Evolutionary conservation across 2,797 vertebrate genomes (phyloP).

Genomic region (Anableps anableps): DNA sequence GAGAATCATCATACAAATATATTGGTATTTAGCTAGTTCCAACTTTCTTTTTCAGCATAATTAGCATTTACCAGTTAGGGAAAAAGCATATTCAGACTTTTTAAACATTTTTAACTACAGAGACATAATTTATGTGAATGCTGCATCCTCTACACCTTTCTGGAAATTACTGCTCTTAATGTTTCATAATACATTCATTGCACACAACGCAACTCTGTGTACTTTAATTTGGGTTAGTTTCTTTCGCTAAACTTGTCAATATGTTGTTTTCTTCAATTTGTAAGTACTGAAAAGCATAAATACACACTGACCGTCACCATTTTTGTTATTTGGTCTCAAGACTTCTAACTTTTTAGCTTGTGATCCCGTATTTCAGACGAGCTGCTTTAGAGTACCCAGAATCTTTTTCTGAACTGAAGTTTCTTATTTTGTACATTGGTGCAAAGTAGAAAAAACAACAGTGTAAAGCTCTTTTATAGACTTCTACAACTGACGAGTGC

Average conservation of each 20-base stretch:
- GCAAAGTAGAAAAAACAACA: neutral
- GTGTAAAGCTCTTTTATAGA: neutral
- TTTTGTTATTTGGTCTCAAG: neutral
- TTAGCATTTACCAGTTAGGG: too few relatives aligned
- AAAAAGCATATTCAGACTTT: too few relatives aligned
- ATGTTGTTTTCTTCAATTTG: neutral
- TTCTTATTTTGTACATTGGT: neutral
- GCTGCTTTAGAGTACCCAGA: neutral
- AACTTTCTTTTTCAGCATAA: too few relatives aligned
- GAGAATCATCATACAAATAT: too few relatives aligned
- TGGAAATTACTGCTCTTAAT: neutral
- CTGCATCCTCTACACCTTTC: too few relatives aligned
- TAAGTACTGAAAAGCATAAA: neutral
- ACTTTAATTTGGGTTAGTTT: fast-evolving
- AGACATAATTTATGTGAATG: too few relatives aligned
- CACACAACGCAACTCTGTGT: neutral
- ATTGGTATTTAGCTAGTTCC: too few relatives aligned
- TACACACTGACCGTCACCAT: too few relatives aligned
- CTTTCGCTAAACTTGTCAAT: neutral
- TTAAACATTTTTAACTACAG: too few relatives aligned
- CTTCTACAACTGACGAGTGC: neutral
- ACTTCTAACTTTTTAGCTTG: neutral
- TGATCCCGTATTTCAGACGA: neutral
- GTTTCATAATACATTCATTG: neutral
- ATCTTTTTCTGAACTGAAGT: neutral